phyloP scores from a whole-genome alignment of 2,888 invertebrate genomes.

The Drosophila sordidula region DNA sequence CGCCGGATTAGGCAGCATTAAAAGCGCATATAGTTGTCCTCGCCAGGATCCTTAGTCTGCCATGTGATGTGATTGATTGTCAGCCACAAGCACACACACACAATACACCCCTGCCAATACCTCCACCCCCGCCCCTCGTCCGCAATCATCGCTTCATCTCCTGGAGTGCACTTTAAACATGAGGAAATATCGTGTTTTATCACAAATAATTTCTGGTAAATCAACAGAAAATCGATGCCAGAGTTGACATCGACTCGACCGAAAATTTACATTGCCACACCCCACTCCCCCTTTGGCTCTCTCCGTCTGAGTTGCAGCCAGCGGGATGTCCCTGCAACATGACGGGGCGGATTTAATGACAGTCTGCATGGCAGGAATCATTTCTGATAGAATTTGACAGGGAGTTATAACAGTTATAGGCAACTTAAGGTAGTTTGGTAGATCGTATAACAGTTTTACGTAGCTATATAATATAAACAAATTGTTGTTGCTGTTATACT shows the following conservation, averaged over 20 bases:
- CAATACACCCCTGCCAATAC: conserved; percentile 3
- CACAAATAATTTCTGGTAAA: conserved; percentile 83
- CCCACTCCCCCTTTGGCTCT: conserved; percentile 2
- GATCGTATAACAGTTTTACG: no score
- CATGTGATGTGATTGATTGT: conserved; percentile 77
- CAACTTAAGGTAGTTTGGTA: no score
- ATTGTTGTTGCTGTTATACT: no score
- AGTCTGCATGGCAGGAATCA: conserved; percentile 13
- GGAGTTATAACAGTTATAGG: not conserved
- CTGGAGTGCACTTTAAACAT: conserved; percentile 79
- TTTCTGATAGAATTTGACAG: conserved; percentile 3
- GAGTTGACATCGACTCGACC: conserved; percentile 40
- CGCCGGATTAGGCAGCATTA: conserved; percentile 80
- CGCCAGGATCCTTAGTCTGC: conserved; percentile 49
- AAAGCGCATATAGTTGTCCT: conserved; percentile 61
- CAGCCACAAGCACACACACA: conserved; percentile 20
- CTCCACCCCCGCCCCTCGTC: no score
- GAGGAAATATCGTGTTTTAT: conserved; percentile 84
- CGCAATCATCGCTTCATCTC: conserved; percentile 31
- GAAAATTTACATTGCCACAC: conserved; percentile 45
- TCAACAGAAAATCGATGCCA: conserved; percentile 81
- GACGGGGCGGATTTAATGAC: conserved; percentile 53
- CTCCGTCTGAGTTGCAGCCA: conserved; percentile 47
- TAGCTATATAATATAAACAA: no score
- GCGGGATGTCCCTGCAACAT: conserved; percentile 44